These are phyloP conservation scores for Tetragnatha versicolor DNA, from an alignment of 1,140 invertebrate species.

Conservation along the genomic window DNA sequence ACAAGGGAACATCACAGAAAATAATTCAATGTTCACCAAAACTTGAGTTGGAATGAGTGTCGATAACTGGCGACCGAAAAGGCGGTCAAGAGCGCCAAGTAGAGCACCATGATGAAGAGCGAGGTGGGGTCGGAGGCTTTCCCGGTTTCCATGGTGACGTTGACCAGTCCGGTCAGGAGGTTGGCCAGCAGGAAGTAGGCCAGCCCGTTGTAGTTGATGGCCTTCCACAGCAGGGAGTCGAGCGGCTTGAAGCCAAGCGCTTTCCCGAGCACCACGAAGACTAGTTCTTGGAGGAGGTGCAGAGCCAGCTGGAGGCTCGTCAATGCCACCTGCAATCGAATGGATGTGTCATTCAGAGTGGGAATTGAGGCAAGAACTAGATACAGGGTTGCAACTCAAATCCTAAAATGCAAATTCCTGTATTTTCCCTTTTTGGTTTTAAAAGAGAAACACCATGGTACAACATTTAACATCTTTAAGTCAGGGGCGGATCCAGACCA, in stretches of 20 bases:
- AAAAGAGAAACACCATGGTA: too few relatives aligned
- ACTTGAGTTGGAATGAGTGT: neutral
- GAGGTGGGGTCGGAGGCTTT: neutral
- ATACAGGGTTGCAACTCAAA: too few relatives aligned
- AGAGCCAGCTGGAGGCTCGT: conserved; percentile 39
- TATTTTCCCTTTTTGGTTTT: too few relatives aligned
- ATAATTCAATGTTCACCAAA: conserved; percentile 14
- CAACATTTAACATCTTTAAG: too few relatives aligned
- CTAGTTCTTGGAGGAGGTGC: conserved; percentile 4
- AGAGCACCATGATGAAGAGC: conserved; percentile 5
- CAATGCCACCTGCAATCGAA: conserved; percentile 9
- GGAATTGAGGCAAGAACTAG: too few relatives aligned
- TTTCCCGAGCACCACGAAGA: neutral
- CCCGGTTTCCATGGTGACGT: conserved; percentile 72
- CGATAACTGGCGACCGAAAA: neutral
- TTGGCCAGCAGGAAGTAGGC: conserved; percentile 81
- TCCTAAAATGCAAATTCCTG: too few relatives aligned
- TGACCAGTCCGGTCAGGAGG: conserved; percentile 79
- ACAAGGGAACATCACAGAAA: too few relatives aligned
- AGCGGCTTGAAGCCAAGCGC: neutral
- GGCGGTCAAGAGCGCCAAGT: conserved; percentile 2
- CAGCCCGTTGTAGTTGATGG: conserved; percentile 78
- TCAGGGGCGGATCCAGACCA: too few relatives aligned
- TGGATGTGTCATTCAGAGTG: too few relatives aligned
- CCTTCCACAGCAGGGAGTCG: conserved; percentile 64